A percentile compares a stretch with the other conserved stretches of the same genome.
Conservation (phyloP, 2,888 invertebrate species). For the Ophion ventricosus region DNA sequence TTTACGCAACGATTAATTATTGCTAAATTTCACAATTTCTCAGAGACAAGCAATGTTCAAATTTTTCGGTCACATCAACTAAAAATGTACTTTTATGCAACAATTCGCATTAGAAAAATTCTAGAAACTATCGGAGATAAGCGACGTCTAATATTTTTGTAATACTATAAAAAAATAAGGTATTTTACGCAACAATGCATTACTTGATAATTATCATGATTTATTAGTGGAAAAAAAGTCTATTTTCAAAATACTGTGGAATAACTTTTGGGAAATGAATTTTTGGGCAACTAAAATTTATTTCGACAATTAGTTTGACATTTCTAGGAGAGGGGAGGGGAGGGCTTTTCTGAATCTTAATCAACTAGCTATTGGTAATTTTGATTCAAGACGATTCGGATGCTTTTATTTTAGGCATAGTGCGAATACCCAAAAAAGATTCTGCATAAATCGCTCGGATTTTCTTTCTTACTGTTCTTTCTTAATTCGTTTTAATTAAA, state of each 20-base stretch:
- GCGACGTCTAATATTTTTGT: neutral
- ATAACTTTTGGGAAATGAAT: neutral
- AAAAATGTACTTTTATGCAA: neutral
- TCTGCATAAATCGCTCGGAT: neutral
- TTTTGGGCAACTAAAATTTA: neutral
- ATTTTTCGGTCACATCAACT: neutral
- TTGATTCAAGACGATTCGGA: neutral
- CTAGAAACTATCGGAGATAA: neutral
- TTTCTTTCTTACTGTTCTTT: neutral
- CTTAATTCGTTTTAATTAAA: neutral
- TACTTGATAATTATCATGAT: neutral
- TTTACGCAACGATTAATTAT: neutral
- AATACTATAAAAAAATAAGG: neutral
- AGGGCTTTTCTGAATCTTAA: neutral
- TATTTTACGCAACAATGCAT: neutral
- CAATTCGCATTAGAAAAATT: neutral
- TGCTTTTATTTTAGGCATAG: neutral
- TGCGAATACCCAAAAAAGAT: neutral
- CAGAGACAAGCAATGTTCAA: neutral
- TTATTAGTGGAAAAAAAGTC: neutral
- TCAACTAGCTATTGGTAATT: neutral
- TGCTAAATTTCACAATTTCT: neutral
- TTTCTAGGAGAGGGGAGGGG: neutral
- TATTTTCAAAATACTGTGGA: neutral
- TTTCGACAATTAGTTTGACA: neutral